Evolutionary conservation across 2,113 vertebrate species (phyloP), one percentile per base, ranked within the genome.

Genomic region (Agelaius tricolor): DNA sequence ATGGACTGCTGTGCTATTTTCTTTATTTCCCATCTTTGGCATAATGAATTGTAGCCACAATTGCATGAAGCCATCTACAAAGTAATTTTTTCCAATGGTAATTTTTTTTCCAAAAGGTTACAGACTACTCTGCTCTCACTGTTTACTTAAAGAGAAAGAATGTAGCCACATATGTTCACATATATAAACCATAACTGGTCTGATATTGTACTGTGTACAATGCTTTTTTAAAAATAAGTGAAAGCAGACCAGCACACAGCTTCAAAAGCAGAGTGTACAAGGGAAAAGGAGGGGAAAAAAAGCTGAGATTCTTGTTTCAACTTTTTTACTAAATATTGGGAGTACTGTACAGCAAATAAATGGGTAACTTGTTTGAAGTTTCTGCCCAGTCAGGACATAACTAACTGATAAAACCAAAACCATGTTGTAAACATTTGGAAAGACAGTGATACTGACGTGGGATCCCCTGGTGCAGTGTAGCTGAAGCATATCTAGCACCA

Each of bases 61-160:
- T 76, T 93, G 71, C 95, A 89, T 73, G 84, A 95, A 92, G 84
- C 93, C 77, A 92, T 94, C 92, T 92, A 94, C 75, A 55, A 96
- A 96, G 93, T 96, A 69, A 95, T 67, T 96, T 97, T 85, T 95
- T 97, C 97, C 97, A 97, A 22, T 63, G 27, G 49, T 93, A 91
- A 95, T 49, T 76, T 95, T 95, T 87, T 68, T 92, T 39, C 65
- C 84, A 84, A 69, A 97, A 95, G 84, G 96, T 94, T 87, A 44
- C 35, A 35, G 90, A 79, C 92, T 94, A 59, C 51, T 41, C 68
- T 86, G 76, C 82, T 95, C 93, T 91, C 51, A 75, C 84, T 94
- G 31, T 94, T 97, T 93, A 79, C 80, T 87, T 95, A 92, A 96
- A 96, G 86, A 72, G 62, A 86, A 92, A 75, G 72, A 90, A 95